Evolutionary conservation across 2,113 vertebrate species (phyloP).

Genomic region (Plestiodon gilberti): DNA sequence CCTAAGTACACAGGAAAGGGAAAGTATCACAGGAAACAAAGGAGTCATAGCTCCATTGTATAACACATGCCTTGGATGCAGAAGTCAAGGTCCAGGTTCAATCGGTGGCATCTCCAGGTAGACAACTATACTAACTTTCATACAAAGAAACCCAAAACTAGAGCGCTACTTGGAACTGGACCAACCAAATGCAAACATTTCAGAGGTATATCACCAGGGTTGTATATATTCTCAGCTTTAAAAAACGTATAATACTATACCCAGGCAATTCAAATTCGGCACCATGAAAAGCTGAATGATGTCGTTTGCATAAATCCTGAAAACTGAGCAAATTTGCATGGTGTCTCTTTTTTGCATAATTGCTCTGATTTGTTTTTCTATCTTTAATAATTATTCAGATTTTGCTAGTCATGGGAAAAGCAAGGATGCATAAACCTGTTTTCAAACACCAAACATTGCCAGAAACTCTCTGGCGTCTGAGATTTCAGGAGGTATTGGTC

Average conservation of each 20-base stretch:
- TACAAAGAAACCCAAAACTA: background rate
- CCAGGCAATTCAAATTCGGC: background rate
- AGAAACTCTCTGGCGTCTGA: background rate
- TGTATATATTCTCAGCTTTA: background rate
- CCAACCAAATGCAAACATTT: background rate
- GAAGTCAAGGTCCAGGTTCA: background rate
- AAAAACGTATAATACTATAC: background rate
- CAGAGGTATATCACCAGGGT: background rate
- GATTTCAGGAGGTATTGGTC: background rate
- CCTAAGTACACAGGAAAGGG: too few relatives aligned
- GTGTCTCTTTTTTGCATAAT: background rate
- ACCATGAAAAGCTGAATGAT: background rate
- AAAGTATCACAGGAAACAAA: background rate
- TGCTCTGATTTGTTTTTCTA: background rate
- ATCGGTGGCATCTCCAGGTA: background rate
- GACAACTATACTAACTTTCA: background rate
- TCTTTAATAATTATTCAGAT: background rate
- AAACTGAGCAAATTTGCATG: background rate
- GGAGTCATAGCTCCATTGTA: background rate
- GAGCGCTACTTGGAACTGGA: background rate
- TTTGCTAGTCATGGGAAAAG: background rate
- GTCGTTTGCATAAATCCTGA: background rate
- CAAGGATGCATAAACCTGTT: background rate
- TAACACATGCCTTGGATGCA: background rate
- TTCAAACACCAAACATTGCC: background rate